Percentiles rank a stretch among this genome's conserved stretches.
Conservation (phyloP, 2,888 invertebrate genomes). For the Scelioninae gen. 2 region DNA sequence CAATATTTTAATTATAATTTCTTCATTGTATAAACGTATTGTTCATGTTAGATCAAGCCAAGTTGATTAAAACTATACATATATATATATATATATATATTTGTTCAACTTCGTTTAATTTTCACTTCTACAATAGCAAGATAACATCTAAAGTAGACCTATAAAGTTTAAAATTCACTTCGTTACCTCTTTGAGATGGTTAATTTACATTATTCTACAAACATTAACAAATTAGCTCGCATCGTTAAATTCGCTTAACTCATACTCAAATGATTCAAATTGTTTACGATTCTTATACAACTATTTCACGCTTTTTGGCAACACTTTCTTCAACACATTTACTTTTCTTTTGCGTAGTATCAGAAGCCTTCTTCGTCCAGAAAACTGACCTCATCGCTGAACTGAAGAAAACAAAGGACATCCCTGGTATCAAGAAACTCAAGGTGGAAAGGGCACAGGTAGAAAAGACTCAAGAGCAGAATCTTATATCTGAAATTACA, state of each 20-base stretch:
- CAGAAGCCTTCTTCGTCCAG: slow-evolving; percentile 83
- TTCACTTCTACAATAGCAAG: slow-evolving; percentile 7
- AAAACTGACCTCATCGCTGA: slow-evolving; percentile 94
- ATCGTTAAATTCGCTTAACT: slow-evolving; percentile 10
- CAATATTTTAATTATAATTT: too few relatives aligned
- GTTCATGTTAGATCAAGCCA: neutral
- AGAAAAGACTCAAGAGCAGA: slow-evolving; percentile 89
- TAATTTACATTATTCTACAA: slow-evolving; percentile 26
- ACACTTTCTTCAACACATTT: slow-evolving; percentile 22
- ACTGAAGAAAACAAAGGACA: slow-evolving; percentile 93
- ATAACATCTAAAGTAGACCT: slow-evolving; percentile 24
- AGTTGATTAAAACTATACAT: too few relatives aligned
- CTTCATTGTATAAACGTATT: too few relatives aligned
- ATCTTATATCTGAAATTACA: slow-evolving; percentile 88
- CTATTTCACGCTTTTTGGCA: slow-evolving; percentile 11
- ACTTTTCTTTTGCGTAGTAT: slow-evolving; percentile 69
- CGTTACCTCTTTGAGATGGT: slow-evolving; percentile 9
- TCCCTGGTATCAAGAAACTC: slow-evolving; percentile 94
- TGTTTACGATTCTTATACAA: slow-evolving; percentile 3
- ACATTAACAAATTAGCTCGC: slow-evolving; percentile 4
- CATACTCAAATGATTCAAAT: slow-evolving; percentile 10
- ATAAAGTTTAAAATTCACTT: slow-evolving; percentile 15
- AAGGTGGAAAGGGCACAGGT: slow-evolving; percentile 92
- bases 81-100: too few relatives aligned
- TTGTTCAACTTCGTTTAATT: neutral